Percentiles rank a stretch among this genome's conserved stretches.
Evolutionary conservation across 1,140 invertebrate genomes (phyloP).

Genomic region (Atta colombica): DNA sequence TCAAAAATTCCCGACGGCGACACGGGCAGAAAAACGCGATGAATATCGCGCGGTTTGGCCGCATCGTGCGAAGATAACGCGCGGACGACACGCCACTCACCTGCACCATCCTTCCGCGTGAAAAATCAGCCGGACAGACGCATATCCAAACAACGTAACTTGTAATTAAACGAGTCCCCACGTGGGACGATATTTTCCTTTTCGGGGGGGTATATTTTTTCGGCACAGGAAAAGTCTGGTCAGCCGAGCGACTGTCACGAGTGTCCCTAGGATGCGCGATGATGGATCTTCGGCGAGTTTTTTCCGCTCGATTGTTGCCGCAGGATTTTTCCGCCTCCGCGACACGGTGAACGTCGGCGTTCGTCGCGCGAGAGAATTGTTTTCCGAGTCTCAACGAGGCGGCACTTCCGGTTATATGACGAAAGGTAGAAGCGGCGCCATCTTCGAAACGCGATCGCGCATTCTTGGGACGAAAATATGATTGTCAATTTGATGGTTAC

Average conservation of each 20-base stretch:
- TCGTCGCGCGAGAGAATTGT: neutral
- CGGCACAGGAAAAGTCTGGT: conserved; percentile 84
- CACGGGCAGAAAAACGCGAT: conserved; percentile 77
- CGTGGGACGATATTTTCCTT: conserved; percentile 87
- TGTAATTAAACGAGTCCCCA: conserved; percentile 85
- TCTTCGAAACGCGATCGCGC: conserved; percentile 10
- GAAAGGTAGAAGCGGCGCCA: conserved; percentile 8
- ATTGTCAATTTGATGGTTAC: too few relatives aligned
- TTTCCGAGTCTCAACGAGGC: neutral
- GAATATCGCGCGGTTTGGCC: conserved; percentile 65
- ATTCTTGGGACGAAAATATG: neutral
- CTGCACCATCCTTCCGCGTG: conserved; percentile 85
- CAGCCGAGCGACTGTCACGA: conserved; percentile 69
- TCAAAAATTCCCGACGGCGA: conserved; percentile 83
- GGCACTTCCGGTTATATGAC: conserved; percentile 1
- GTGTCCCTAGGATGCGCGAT: neutral
- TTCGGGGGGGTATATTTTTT: conserved; percentile 86
- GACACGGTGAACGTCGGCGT: neutral
- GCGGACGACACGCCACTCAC: conserved; percentile 80
- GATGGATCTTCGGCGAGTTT: neutral
- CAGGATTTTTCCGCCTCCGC: too few relatives aligned
- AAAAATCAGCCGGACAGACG: conserved; percentile 85
- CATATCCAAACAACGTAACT: conserved; percentile 86
- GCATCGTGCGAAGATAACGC: conserved; percentile 67
- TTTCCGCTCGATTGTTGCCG: neutral